A percentile compares a stretch with the other conserved stretches of the same genome.
These are phyloP conservation scores for Pilophorus perplexus DNA, from an alignment of 2,888 invertebrate species.

Conservation along the genomic window DNA sequence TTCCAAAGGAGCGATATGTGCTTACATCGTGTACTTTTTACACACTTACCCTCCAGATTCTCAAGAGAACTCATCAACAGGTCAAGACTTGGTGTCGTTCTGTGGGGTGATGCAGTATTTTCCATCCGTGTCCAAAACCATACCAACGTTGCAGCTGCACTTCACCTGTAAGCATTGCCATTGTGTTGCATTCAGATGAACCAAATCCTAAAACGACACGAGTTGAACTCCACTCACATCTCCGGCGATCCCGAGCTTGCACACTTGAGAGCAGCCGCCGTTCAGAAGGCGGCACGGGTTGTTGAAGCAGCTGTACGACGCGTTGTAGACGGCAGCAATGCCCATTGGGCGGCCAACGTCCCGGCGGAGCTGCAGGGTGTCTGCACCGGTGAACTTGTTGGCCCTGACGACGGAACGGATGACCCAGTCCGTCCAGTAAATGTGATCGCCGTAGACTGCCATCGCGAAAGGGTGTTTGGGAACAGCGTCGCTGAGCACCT, in stretches of 20 bases:
- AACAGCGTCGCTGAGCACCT: slow-evolving; percentile 65
- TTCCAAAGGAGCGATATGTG: no score
- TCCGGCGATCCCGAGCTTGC: slow-evolving; percentile 61
- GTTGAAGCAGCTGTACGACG: slow-evolving; percentile 49
- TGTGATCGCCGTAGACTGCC: slow-evolving; percentile 73
- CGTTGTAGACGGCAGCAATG: slow-evolving; percentile 73
- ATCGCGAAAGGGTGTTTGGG: slow-evolving; percentile 86
- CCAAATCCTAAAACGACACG: no score
- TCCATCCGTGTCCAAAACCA: slow-evolving; percentile 59
- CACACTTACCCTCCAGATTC: slow-evolving; percentile 10
- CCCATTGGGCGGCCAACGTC: slow-evolving; percentile 83
- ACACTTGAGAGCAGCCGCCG: slow-evolving; percentile 78
- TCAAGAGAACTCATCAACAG: slow-evolving; percentile 56
- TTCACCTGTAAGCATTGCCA: no score
- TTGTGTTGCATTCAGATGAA: no score
- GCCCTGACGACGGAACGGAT: slow-evolving; percentile 76
- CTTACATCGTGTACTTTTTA: no score
- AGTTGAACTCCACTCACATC: no score
- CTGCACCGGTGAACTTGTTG: slow-evolving; percentile 74
- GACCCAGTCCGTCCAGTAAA: slow-evolving; percentile 93
- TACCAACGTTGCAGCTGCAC: slow-evolving; percentile 66
- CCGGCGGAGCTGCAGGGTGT: slow-evolving; percentile 65
- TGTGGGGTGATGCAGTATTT: slow-evolving; percentile 56
- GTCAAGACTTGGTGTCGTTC: slow-evolving; percentile 56
- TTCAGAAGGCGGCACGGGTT: slow-evolving; percentile 63